These are phyloP conservation scores for Petaurus breviceps DNA, from an alignment of 2,113 vertebrate genomes.

Conservation along the genomic window DNA sequence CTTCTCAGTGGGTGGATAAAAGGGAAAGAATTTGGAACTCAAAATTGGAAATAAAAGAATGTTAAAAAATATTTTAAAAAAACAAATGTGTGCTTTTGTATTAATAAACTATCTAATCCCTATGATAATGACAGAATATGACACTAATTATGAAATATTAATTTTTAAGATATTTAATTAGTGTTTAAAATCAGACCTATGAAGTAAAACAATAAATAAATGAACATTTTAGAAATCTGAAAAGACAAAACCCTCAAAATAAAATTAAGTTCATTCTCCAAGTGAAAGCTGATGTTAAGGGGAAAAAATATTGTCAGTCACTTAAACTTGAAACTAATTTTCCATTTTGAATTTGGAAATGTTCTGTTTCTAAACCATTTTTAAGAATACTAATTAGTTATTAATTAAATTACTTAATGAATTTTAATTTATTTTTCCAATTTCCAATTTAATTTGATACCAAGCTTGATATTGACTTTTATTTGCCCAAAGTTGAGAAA, in stretches of 20 bases:
- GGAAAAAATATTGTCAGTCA: not conserved
- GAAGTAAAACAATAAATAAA: not conserved
- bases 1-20: not conserved
- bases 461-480: slow-evolving; percentile 19
- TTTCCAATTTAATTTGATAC: slow-evolving; percentile 1
- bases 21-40: not conserved
- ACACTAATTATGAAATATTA: not conserved
- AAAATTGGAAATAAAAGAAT: not conserved
- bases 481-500: not conserved
- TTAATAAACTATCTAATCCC: not conserved
- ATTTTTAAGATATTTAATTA: not conserved
- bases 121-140: not conserved
- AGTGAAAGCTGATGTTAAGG: not conserved
- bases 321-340: not conserved
- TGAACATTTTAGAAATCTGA: not conserved
- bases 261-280: not conserved
- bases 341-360: not conserved
- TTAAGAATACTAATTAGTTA: slow-evolving; percentile 1
- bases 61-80: not conserved
- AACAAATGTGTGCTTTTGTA: not conserved
- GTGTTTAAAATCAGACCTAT: slow-evolving; percentile 15
- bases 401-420: not conserved
- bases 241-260: slow-evolving; percentile 7
- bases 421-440: not conserved
- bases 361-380: not conserved